These are phyloP conservation scores for Urocynchramus pylzowi DNA, from an alignment of 2,113 vertebrate genomes.

Conservation along the genomic window DNA sequence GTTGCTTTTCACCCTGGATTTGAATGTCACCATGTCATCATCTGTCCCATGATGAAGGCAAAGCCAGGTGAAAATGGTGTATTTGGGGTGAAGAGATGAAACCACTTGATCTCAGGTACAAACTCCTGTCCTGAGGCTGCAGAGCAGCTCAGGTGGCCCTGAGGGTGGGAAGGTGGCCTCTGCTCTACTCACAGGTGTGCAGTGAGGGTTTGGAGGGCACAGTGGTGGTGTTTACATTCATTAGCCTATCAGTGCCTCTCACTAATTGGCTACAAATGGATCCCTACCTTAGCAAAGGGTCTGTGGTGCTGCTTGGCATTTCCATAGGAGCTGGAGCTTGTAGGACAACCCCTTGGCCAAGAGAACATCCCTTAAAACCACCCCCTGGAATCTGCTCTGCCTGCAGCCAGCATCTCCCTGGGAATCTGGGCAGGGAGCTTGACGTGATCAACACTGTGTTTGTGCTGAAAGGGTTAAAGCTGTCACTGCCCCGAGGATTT, in stretches of 20 bases:
- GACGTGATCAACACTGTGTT: accelerated
- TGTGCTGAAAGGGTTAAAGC: neutral
- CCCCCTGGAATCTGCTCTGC: neutral
- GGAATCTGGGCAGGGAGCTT: neutral
- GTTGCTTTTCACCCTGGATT: neutral
- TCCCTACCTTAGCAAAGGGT: neutral
- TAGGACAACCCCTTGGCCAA: neutral
- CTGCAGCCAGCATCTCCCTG: neutral
- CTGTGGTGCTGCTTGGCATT: neutral
- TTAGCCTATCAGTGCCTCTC: neutral
- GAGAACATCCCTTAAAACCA: neutral
- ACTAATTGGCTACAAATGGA: conserved; percentile 30
- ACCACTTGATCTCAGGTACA: neutral
- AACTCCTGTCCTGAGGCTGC: neutral
- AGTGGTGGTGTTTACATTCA: neutral
- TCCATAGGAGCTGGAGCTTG: neutral
- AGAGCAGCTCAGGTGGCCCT: neutral
- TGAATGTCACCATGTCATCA: neutral
- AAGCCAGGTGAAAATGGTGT: neutral
- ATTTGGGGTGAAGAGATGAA: neutral
- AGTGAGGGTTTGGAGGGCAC: neutral
- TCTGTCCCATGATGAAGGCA: neutral
- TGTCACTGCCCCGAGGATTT: neutral
- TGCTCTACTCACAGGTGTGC: neutral
- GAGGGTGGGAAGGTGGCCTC: neutral